Evolutionary conservation across 1,140 invertebrate genomes (phyloP).

Genomic region (Drosophila tropicalis): DNA sequence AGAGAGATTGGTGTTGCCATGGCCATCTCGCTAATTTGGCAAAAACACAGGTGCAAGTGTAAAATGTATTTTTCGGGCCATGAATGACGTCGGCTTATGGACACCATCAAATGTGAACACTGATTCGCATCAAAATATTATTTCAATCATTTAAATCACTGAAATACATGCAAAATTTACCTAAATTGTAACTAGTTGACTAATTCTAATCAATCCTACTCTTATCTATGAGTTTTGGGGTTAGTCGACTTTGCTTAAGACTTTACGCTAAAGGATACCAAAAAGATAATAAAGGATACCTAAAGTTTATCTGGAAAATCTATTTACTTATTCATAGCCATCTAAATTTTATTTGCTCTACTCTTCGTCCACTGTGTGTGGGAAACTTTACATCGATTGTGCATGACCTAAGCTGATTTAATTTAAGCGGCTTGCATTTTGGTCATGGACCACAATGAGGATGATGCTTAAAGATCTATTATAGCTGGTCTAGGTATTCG

Average conservation of each 20-base stretch:
- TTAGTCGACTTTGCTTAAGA: too few relatives aligned
- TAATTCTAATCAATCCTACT: too few relatives aligned
- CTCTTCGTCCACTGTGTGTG: conserved; percentile 1
- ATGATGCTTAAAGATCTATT: conserved; percentile 24
- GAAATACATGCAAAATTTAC: too few relatives aligned
- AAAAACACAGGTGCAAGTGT: conserved; percentile 69
- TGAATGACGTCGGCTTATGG: conserved; percentile 53
- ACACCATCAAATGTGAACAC: conserved; percentile 28
- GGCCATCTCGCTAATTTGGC: conserved; percentile 58
- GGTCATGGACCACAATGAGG: conserved; percentile 34
- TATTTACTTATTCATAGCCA: too few relatives aligned
- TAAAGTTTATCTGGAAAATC: too few relatives aligned
- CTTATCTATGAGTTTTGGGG: too few relatives aligned
- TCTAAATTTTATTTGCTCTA: too few relatives aligned
- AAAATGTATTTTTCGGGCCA: conserved; percentile 46
- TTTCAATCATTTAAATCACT: too few relatives aligned
- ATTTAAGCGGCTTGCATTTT: conserved; percentile 61
- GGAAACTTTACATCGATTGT: neutral
- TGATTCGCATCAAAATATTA: conserved; percentile 4
- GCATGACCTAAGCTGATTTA: conserved; percentile 65
- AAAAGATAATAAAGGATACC: too few relatives aligned
- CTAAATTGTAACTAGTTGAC: too few relatives aligned
- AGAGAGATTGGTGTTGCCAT: conserved; percentile 30
- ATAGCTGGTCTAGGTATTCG: neutral
- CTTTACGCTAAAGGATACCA: too few relatives aligned